These are phyloP conservation scores for Cylindroiulus punctatus DNA, from an alignment of 2,888 invertebrate species.

Conservation along the genomic window DNA sequence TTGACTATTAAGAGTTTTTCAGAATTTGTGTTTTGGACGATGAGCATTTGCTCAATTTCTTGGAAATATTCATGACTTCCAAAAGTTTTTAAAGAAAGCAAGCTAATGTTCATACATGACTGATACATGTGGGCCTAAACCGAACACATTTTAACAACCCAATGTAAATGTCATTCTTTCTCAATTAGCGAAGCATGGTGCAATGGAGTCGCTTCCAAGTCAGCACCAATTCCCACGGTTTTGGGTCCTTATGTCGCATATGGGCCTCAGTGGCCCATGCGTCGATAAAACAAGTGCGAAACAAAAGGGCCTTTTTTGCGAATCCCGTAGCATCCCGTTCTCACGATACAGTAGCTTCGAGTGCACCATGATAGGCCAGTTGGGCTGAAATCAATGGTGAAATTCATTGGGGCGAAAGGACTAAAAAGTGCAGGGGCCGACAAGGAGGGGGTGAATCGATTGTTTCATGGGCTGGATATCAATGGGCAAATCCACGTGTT, in stretches of 20 bases:
- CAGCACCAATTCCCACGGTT: not conserved
- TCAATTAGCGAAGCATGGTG: not conserved
- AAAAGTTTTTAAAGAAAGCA: no score
- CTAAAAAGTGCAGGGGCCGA: not conserved
- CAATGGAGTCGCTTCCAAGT: not conserved
- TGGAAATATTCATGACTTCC: no score
- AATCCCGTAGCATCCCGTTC: constrained; percentile 1
- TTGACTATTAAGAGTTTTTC: not conserved
- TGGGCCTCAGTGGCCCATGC: constrained; percentile 5
- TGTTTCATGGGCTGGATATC: not conserved
- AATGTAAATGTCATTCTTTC: not conserved
- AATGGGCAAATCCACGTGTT: constrained; percentile 18
- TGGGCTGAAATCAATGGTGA: constrained; percentile 8
- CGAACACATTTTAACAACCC: no score
- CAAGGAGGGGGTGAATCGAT: not conserved
- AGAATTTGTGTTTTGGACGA: no score
- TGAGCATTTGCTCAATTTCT: no score
- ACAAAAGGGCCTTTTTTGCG: constrained; percentile 18
- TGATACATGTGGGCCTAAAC: no score
- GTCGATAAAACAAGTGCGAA: not conserved
- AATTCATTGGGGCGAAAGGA: constrained; percentile 9
- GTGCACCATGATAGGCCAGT: not conserved
- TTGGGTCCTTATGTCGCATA: constrained; percentile 18
- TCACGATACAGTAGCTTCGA: constrained; percentile 18
- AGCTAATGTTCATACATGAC: no score